phyloP scores from a whole-genome alignment of 1,140 invertebrate genomes.

The Sesamia nonagrioides region DNA sequence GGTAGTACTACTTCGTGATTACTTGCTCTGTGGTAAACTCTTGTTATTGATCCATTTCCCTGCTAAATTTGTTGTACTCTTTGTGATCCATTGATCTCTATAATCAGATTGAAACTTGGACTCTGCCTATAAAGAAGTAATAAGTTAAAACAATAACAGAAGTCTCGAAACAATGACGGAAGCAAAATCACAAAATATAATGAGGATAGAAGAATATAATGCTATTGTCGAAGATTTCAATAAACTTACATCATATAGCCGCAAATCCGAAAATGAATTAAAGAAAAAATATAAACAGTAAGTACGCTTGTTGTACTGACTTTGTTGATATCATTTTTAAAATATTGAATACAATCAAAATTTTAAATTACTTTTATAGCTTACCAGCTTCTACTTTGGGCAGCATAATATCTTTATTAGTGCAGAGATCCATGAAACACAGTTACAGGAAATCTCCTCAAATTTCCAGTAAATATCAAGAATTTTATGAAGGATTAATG shows the following conservation, averaged over 20 bases:
- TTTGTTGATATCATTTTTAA: constrained; percentile 27
- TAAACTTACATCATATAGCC: constrained; percentile 72
- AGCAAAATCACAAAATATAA: constrained; percentile 63
- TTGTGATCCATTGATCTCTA: too few species aligned
- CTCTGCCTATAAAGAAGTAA: too few species aligned
- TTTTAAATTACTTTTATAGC: constrained; percentile 62
- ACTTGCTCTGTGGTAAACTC: too few species aligned
- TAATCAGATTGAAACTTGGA: too few species aligned
- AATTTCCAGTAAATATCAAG: constrained; percentile 81
- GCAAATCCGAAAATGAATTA: constrained; percentile 79
- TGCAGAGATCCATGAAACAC: constrained; percentile 82
- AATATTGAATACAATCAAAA: constrained; percentile 11
- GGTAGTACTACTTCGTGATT: too few species aligned
- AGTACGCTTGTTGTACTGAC: constrained; percentile 49
- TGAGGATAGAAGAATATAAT: constrained; percentile 80
- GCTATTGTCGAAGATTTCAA: constrained; percentile 79
- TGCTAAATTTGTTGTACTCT: too few species aligned
- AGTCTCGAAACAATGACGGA: constrained; percentile 53
- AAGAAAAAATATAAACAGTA: constrained; percentile 80
- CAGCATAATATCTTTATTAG: constrained; percentile 77
- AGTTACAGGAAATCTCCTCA: constrained; percentile 80
- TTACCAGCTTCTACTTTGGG: constrained; percentile 73
- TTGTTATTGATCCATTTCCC: too few species aligned
- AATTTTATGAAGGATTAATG: constrained; percentile 79
- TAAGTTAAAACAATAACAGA: too few species aligned